phyloP scores from a whole-genome alignment of 2,888 invertebrate genomes.

The Himalopsyche tibetana region DNA sequence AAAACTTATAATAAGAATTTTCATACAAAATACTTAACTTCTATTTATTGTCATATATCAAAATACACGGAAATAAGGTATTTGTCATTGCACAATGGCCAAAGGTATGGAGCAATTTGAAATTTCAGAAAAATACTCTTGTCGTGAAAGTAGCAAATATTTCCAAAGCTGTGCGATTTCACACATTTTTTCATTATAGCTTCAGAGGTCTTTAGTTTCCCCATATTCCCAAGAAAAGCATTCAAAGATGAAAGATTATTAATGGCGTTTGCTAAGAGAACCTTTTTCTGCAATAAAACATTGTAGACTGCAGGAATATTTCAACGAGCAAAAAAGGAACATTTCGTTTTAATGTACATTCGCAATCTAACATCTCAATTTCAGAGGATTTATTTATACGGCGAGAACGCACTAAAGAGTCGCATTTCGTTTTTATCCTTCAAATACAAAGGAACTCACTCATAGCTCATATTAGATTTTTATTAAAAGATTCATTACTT shows the following conservation, averaged over 20 bases:
- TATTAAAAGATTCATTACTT: too few species aligned
- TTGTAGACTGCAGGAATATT: conserved; percentile 38
- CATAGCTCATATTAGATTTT: background rate
- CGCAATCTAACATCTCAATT: conserved; percentile 40
- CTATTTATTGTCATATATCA: too few species aligned
- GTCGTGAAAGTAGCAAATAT: too few species aligned
- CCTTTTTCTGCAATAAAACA: conserved; percentile 37
- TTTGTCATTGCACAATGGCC: too few species aligned
- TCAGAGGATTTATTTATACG: conserved; percentile 42
- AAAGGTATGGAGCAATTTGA: too few species aligned
- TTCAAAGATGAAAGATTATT: conserved; percentile 32
- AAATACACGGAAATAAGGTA: too few species aligned
- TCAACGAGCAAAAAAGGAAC: conserved; percentile 19
- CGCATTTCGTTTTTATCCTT: conserved; percentile 10
- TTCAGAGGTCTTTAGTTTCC: conserved; percentile 13
- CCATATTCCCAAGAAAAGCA: conserved; percentile 27
- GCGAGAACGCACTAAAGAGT: conserved; percentile 36
- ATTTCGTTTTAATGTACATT: conserved; percentile 34
- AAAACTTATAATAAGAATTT: too few species aligned
- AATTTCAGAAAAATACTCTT: too few species aligned
- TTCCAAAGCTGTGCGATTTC: background rate
- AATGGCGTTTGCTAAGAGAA: conserved; percentile 9
- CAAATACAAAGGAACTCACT: background rate
- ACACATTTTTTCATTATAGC: background rate
- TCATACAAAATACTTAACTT: too few species aligned